Percentiles rank a stretch among this genome's conserved stretches.
Conservation (phyloP, 2,888 invertebrate species). For the Platycnemis pennipes region DNA sequence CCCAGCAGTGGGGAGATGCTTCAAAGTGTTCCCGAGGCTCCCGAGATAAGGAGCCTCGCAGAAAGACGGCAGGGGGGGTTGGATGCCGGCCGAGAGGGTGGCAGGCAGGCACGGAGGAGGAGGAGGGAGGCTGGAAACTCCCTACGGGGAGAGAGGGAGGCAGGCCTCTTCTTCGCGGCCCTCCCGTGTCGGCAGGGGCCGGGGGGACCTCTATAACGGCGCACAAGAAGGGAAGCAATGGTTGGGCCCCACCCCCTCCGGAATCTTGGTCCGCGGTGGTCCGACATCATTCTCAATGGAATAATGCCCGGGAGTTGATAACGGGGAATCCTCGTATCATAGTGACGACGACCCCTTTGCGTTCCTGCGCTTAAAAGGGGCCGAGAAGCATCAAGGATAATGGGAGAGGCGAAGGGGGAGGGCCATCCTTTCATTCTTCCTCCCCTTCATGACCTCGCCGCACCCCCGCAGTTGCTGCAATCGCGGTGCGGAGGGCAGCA, state of each 20-base stretch:
- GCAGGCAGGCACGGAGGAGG: background rate
- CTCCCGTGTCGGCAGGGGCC: background rate
- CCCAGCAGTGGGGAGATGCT: background rate
- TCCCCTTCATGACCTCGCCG: background rate
- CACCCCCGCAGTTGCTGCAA: background rate
- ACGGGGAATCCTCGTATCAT: conserved; percentile 8
- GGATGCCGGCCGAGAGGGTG: background rate
- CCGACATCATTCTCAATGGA: conserved; percentile 39
- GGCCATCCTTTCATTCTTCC: background rate
- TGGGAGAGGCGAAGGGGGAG: background rate
- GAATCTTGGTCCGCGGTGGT: conserved; percentile 36
- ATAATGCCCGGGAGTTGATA: conserved; percentile 27
- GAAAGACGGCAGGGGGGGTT: too few species aligned
- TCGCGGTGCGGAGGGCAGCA: background rate
- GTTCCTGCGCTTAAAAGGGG: conserved; percentile 22
- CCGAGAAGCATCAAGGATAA: conserved; percentile 17
- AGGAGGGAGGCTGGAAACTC: background rate
- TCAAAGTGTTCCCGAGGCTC: conserved; percentile 32
- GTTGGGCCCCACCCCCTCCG: background rate
- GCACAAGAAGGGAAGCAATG: background rate
- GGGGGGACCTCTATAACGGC: conserved; percentile 2
- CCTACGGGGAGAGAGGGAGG: background rate
- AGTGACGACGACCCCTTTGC: background rate
- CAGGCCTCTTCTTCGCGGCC: background rate
- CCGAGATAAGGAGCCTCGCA: too few species aligned